Conservation (phyloP, 1,140 invertebrate genomes). For the Heliconius nattereri region DNA sequence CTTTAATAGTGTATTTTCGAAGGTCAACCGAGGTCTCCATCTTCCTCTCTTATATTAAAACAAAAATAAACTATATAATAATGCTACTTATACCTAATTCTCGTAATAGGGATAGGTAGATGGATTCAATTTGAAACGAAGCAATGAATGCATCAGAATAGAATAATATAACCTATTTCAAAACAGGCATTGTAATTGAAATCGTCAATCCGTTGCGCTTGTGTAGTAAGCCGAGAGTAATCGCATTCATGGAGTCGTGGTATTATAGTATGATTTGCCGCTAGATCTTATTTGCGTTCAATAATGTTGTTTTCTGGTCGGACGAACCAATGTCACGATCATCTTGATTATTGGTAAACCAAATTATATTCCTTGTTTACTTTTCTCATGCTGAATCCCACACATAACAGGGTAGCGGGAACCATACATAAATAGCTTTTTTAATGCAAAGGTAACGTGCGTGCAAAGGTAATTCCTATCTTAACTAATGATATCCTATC, state of each 20-base stretch:
- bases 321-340: conserved; percentile 31
- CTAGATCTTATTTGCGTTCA: conserved; percentile 36
- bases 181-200: conserved; percentile 21
- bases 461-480: too few relatives aligned
- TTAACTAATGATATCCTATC: too few relatives aligned
- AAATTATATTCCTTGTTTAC: background rate
- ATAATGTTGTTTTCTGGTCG: conserved; percentile 35
- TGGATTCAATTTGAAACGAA: background rate
- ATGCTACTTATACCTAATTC: background rate
- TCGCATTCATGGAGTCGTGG: conserved; percentile 32
- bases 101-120: background rate
- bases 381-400: too few relatives aligned
- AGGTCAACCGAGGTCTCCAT: background rate
- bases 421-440: too few relatives aligned
- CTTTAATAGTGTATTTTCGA: background rate
- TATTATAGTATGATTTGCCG: conserved; percentile 38
- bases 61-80: background rate
- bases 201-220: conserved; percentile 27
- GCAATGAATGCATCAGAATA: conserved; percentile 13
- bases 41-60: too few relatives aligned
- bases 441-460: too few relatives aligned
- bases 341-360: background rate
- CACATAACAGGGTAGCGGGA: too few relatives aligned
- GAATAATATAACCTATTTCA: conserved; percentile 5
- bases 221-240: conserved; percentile 24